phyloP scores from a whole-genome alignment of 1,140 invertebrate genomes.

The Lordiphosa stackelbergi region DNA sequence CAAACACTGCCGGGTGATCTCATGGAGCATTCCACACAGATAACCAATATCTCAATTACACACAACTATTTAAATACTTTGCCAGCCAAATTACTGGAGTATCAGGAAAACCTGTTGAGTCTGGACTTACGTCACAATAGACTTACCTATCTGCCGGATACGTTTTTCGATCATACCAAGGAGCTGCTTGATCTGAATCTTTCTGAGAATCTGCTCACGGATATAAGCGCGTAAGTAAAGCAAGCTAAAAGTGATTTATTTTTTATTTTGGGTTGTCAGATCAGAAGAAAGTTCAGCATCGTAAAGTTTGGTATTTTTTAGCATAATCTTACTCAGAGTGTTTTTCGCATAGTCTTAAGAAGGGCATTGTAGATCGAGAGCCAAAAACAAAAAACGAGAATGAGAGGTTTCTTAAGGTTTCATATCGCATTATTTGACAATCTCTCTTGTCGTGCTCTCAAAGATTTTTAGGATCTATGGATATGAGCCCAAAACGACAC shows the following conservation, averaged over 20 bases:
- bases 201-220: constrained; percentile 78
- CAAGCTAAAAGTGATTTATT: neutral
- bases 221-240: constrained; percentile 79
- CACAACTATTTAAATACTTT: constrained; percentile 79
- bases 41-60: constrained; percentile 80
- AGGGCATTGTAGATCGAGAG: too few species aligned
- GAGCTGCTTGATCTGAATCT: constrained; percentile 79
- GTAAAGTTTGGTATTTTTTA: too few species aligned
- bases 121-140: constrained; percentile 81
- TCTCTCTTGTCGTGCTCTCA: too few species aligned
- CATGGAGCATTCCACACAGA: constrained; percentile 79
- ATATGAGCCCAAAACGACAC: too few species aligned
- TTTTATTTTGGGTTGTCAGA: neutral
- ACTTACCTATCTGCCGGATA: constrained; percentile 78
- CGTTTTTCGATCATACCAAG: constrained; percentile 78
- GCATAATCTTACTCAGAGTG: too few species aligned
- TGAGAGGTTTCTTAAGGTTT: too few species aligned
- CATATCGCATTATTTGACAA: too few species aligned
- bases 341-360: too few species aligned
- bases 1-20: constrained; percentile 79
- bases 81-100: constrained; percentile 79
- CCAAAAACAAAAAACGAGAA: too few species aligned
- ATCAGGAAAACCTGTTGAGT: constrained; percentile 79
- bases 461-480: too few species aligned
- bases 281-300: too few species aligned